Base-by-base conservation (phyloP, 2,888 invertebrate genomes). In the Teleiodes luculella region DNA sequence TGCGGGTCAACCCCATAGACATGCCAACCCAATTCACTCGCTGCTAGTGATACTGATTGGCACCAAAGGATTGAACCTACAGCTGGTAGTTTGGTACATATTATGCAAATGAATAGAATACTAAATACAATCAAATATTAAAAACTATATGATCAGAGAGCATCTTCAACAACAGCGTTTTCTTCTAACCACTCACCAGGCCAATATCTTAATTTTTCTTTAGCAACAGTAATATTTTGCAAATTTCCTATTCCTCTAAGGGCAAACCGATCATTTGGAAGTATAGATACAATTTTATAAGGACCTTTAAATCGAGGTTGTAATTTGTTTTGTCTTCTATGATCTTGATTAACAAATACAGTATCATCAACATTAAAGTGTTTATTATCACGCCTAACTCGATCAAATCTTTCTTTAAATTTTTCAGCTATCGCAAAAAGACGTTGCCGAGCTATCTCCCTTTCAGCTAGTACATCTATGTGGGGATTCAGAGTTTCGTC, bases 121-220 rank as follows among this genome's bases (percentile, higher is more conserved):
- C n/a, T 16, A 39, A 14, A 39, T 39, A n/a, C 13, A 39, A n/a
- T 3, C 14, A 39, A 16, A 39, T 39, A 16, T 16, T 7, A 39
- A 39, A 39, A 13, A 39, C 3, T 4, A 39, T 16, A 39, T 16
- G 16, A 39, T 39, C 14, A 6, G 20, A 43, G 3, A n/a, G 18
- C 43, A 20, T 43, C n/a, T 43, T 43, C 43, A 20, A 20, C n/a
- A 43, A 20, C 43, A 20, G n/a, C n/a, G 30, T 52, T 52, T 52
- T 53, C 18, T 2, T 53, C 46, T 14, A 46, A 6, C 28, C 37
- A 47, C 28, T 49, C 49, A 11, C 56, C 56, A 11, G 50, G 53
- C 56, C 56, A 56, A 3, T 10, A 39, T n/a, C 56, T 30, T 18
- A 56, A 10, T 53, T 56, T 56, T 10, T 56, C 56, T 18, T 53